Base-by-base conservation (phyloP, 2,888 invertebrate genomes). In the Eilema sororculum region DNA sequence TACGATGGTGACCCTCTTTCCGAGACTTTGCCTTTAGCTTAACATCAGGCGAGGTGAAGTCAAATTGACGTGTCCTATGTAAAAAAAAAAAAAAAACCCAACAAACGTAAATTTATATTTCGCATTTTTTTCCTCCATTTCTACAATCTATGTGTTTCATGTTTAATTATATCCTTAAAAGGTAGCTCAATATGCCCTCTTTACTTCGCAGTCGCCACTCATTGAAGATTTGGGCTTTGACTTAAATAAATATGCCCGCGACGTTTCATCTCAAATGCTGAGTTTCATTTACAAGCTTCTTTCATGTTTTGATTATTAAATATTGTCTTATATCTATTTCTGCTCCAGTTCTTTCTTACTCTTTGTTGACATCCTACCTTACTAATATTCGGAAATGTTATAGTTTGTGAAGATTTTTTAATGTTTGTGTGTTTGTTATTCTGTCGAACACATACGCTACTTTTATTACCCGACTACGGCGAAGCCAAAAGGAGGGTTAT, bases 101-200 rank as follows among this genome's bases (percentile, higher is more conserved):
- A 61, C 66, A 79, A 75, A 37, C 12, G 10, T 37, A 28, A n/a
- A n/a, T 5, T 5, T 28, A 28, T 12, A 79, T 80, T 79, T 79
- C 73, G 75, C 74, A n/a, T 81, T 69, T 64, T 75, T 77, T 80
- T 75, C 79, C 69, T 77, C 74, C 68, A 74, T 75, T 79, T 74
- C 60, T 63, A 65, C 77, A 79, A 71, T 75, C 74, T 37, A 74
- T 73, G 72, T 81, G 72, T 81, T 80, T 70, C 33, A 37, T 37
- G 33, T 37, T 37, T 75, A 77, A 77, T 77, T 81, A 68, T 79
- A 74, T 74, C 70, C 73, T 72, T 57, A 57, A 68, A 68, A 63
- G 77, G 63, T 46, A 63, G 25, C 20, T 65, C 56, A 52, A 71
- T 61, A 63, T 71, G n/a, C 30, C 71, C 71, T 71, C 65, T 72